Percentiles rank a stretch among this genome's conserved stretches.
These are phyloP conservation scores for Eilema griseolum DNA, from an alignment of 2,888 invertebrate species.

Conservation along the genomic window DNA sequence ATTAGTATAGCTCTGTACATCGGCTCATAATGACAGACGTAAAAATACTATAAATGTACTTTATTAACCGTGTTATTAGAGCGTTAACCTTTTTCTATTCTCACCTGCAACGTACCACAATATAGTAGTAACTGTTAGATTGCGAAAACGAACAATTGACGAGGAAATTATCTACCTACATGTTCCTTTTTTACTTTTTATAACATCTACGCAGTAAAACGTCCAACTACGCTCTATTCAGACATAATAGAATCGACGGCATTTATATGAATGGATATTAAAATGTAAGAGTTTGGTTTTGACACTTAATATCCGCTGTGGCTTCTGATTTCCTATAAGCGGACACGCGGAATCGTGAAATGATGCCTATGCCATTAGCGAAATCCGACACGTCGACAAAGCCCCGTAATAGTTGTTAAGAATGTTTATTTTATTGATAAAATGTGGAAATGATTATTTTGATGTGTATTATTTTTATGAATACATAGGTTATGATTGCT, in stretches of 20 bases:
- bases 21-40: slow-evolving; percentile 15
- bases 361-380: background rate
- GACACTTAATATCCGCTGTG: background rate
- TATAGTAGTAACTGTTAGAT: slow-evolving; percentile 25
- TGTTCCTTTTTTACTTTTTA: background rate
- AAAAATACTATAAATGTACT: slow-evolving; percentile 24
- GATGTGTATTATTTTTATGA: no score
- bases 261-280: background rate
- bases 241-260: background rate
- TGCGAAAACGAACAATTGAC: slow-evolving; percentile 15
- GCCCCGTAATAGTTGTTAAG: background rate
- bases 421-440: background rate
- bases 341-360: background rate
- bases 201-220: background rate
- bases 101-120: slow-evolving; percentile 22
- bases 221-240: no score
- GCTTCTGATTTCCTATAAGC: background rate
- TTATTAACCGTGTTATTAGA: slow-evolving; percentile 18
- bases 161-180: slow-evolving; percentile 5
- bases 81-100: slow-evolving; percentile 22
- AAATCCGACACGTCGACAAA: background rate
- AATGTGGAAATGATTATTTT: background rate
- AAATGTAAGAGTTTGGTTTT: background rate
- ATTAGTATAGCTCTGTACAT: slow-evolving; percentile 2
- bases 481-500: no score